Evolutionary conservation across 2,113 vertebrate genomes (phyloP).

Genomic region (Propithecus coquereli): DNA sequence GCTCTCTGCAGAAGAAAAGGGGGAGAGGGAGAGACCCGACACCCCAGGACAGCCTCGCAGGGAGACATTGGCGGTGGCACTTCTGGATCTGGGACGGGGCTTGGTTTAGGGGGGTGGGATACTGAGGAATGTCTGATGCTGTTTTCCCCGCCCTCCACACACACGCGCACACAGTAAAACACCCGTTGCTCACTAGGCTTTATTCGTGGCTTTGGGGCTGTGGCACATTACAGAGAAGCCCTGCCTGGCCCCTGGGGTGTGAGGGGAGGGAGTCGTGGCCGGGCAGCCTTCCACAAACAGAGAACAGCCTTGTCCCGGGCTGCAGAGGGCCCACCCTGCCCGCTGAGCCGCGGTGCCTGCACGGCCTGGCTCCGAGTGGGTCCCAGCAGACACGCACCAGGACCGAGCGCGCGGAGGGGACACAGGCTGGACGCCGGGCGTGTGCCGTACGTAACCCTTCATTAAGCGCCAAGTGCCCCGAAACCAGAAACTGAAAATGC

Average conservation of each 20-base stretch:
- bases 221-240: too few relatives aligned
- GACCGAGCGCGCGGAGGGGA: accelerated
- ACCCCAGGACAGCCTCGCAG: accelerated
- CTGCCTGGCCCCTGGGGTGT: neutral
- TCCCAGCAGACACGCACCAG: neutral
- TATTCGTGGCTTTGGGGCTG: neutral
- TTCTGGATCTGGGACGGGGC: neutral
- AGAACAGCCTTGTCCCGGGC: accelerated
- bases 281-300: accelerated
- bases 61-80: accelerated
- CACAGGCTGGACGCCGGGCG: accelerated
- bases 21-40: too few relatives aligned
- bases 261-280: accelerated
- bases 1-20: neutral
- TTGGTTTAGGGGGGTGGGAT: neutral
- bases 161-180: neutral
- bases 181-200: neutral
- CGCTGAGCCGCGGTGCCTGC: accelerated
- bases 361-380: too few relatives aligned
- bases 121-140: accelerated
- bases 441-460: accelerated
- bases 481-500: too few relatives aligned
- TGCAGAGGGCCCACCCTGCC: neutral
- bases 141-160: too few relatives aligned
- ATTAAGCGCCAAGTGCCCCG: accelerated